phyloP scores from a whole-genome alignment of 2,797 vertebrate genomes.

The Anabacerthia variegaticeps region DNA sequence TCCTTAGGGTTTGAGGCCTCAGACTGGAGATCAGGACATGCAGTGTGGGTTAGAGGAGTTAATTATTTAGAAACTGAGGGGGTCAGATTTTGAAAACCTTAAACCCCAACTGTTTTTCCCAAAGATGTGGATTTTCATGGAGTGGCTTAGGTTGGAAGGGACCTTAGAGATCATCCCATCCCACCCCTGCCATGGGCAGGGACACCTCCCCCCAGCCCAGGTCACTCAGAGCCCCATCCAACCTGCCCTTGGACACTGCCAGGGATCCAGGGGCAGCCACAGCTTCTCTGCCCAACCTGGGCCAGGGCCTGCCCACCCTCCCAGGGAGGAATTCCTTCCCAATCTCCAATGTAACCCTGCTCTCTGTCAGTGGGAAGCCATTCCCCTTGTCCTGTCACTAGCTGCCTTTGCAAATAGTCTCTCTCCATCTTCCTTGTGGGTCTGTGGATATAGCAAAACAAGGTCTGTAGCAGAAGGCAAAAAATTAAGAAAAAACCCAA shows the following conservation, averaged over 20 bases:
- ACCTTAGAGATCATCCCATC: neutral
- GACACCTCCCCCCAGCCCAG: neutral
- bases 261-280: neutral
- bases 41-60: neutral
- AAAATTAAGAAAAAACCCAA: neutral
- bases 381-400: neutral
- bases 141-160: neutral
- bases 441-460: neutral
- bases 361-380: neutral
- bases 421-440: neutral
- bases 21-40: neutral
- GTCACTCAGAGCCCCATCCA: neutral
- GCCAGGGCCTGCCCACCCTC: too few species aligned
- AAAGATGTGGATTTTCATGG: neutral
- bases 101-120: neutral
- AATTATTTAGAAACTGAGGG: neutral
- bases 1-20: neutral
- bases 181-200: too few species aligned
- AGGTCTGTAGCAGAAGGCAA: neutral
- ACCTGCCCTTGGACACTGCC: accelerated
- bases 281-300: neutral
- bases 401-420: neutral
- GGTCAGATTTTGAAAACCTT: neutral
- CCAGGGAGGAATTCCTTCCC: neutral
- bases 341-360: accelerated